Evolutionary conservation across 2,888 invertebrate species (phyloP).

Genomic region (Lycaena phlaeas): DNA sequence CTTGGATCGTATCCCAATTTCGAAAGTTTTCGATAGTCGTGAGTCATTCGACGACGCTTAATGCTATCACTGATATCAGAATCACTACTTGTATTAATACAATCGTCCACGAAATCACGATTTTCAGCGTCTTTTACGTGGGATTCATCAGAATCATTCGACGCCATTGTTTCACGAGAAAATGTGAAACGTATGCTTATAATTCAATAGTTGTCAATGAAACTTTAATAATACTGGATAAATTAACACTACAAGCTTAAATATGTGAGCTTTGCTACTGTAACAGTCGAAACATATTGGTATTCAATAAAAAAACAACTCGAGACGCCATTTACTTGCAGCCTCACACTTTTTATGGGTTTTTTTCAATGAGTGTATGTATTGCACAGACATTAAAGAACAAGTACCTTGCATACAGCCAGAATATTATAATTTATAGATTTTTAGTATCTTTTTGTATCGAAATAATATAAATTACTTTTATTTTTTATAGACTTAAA

Average conservation of each 20-base stretch:
- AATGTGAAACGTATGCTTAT: constrained; percentile 36
- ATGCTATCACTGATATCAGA: constrained; percentile 51
- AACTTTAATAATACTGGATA: constrained; percentile 35
- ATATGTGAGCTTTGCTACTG: constrained; percentile 31
- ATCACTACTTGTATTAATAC: constrained; percentile 39
- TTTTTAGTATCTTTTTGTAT: no score
- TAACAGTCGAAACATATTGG: constrained; percentile 54
- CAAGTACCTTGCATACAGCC: background rate
- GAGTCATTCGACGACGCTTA: constrained; percentile 59
- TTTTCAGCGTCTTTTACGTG: constrained; percentile 63
- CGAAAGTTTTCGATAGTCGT: constrained; percentile 59
- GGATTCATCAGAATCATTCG: constrained; percentile 52
- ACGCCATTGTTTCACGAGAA: constrained; percentile 65
- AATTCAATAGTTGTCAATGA: constrained; percentile 36
- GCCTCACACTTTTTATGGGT: constrained; percentile 45
- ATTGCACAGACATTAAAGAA: constrained; percentile 15
- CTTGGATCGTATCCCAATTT: constrained; percentile 62
- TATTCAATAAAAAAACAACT: constrained; percentile 63
- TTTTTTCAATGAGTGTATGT: constrained; percentile 32
- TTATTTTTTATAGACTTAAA: no score
- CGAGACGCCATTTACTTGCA: constrained; percentile 68
- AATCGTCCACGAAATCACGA: constrained; percentile 42
- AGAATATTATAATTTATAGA: background rate
- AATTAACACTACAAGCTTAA: constrained; percentile 33
- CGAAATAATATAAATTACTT: no score